phyloP scores from a whole-genome alignment of 2,113 vertebrate genomes.

The Sitta europaea region DNA sequence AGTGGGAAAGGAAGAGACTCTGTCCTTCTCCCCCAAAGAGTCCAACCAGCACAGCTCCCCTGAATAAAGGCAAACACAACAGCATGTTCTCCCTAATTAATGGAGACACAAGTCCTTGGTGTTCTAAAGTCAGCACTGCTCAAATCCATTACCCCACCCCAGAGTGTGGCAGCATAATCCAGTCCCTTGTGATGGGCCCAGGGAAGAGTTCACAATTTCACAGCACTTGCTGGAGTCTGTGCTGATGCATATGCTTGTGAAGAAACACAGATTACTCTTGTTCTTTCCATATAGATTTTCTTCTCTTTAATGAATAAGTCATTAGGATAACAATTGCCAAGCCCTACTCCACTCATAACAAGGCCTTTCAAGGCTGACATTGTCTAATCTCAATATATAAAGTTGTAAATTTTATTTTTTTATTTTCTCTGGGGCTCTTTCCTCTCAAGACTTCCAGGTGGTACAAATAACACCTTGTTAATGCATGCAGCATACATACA shows the following conservation, averaged over 20 bases:
- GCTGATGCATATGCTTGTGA: background rate
- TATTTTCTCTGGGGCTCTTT: background rate
- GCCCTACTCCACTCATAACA: background rate
- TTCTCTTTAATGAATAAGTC: slow-evolving; percentile 3
- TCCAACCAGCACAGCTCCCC: background rate
- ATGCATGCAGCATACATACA: background rate
- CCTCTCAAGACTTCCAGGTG: background rate
- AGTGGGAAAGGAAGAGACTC: background rate
- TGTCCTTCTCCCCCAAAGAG: background rate
- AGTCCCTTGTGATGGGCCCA: background rate
- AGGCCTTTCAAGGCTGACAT: background rate
- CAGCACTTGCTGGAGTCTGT: background rate
- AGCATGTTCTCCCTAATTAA: background rate
- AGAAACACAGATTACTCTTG: background rate
- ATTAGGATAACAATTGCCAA: background rate
- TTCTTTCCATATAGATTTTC: background rate
- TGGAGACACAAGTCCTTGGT: background rate
- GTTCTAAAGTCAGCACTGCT: background rate
- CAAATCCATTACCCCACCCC: background rate
- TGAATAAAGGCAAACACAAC: background rate
- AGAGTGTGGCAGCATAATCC: background rate
- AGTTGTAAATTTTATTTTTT: background rate
- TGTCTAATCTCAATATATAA: background rate
- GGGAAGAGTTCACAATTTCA: background rate
- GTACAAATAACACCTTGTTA: background rate